These are phyloP conservation scores for Cervus canadensis DNA, from an alignment of 2,113 vertebrate genomes.

Conservation along the genomic window DNA sequence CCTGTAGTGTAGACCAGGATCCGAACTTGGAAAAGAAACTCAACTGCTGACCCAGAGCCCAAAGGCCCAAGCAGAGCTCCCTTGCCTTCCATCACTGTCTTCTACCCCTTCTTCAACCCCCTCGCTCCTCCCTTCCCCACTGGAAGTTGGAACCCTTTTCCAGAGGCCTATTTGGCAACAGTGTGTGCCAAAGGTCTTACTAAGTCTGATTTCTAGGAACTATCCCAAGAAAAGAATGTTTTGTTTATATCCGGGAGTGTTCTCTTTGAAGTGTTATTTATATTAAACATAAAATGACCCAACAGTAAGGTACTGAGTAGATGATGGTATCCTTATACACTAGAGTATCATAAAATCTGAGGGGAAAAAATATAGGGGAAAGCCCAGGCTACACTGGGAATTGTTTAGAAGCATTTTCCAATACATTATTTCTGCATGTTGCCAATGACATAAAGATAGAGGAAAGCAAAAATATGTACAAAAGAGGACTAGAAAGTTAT, in stretches of 20 bases:
- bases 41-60: not conserved
- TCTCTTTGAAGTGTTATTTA: not conserved
- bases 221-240: not conserved
- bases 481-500: not conserved
- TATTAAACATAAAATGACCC: not conserved
- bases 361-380: not conserved
- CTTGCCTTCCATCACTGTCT: not conserved
- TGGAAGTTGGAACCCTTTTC: not conserved
- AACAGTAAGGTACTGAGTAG: not conserved
- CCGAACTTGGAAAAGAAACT: not conserved
- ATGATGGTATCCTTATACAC: not conserved
- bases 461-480: not conserved
- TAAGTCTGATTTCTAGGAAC: not conserved
- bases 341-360: not conserved
- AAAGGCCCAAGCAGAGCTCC: not conserved
- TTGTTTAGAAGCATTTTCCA: conserved; percentile 15
- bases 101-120: rapidly evolving
- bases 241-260: not conserved
- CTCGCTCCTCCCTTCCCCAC: not conserved
- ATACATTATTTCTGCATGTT: not conserved
- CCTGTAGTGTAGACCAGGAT: rapidly evolving
- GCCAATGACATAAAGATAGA: not conserved
- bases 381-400: not conserved
- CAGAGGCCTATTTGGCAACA: not conserved
- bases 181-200: not conserved